phyloP scores from a whole-genome alignment of 2,888 invertebrate genomes.

The Cephus runcator region DNA sequence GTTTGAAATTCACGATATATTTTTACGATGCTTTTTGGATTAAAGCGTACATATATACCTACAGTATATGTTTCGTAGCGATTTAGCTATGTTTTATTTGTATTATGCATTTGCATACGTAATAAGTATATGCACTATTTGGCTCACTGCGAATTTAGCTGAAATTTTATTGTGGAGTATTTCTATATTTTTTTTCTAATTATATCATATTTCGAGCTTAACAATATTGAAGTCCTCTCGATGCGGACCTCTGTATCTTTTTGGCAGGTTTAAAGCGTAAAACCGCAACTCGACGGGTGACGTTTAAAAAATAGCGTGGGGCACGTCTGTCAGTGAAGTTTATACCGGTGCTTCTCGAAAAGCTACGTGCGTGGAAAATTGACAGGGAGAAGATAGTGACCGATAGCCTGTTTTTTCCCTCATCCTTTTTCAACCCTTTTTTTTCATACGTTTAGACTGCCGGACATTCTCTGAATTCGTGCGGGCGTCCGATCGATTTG shows the following conservation, averaged over 20 bases:
- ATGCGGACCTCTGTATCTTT: background rate
- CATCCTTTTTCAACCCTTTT: background rate
- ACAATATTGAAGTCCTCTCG: background rate
- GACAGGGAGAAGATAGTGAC: background rate
- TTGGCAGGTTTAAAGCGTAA: background rate
- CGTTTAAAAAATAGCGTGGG: background rate
- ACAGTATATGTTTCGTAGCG: background rate
- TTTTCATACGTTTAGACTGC: background rate
- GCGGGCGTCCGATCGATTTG: background rate
- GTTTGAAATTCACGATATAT: background rate
- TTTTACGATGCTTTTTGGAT: background rate
- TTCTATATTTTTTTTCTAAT: background rate
- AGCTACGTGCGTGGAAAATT: background rate
- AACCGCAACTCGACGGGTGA: background rate
- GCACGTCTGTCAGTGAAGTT: background rate
- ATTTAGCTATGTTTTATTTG: background rate
- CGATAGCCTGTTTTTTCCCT: background rate
- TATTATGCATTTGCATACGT: background rate
- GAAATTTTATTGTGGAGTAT: background rate
- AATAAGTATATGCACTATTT: background rate
- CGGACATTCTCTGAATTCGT: background rate
- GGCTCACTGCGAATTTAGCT: background rate
- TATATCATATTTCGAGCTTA: background rate
- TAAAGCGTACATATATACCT: background rate
- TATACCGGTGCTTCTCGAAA: background rate